Base-by-base conservation (phyloP, 2,797 vertebrate species). In the Avahi laniger region DNA sequence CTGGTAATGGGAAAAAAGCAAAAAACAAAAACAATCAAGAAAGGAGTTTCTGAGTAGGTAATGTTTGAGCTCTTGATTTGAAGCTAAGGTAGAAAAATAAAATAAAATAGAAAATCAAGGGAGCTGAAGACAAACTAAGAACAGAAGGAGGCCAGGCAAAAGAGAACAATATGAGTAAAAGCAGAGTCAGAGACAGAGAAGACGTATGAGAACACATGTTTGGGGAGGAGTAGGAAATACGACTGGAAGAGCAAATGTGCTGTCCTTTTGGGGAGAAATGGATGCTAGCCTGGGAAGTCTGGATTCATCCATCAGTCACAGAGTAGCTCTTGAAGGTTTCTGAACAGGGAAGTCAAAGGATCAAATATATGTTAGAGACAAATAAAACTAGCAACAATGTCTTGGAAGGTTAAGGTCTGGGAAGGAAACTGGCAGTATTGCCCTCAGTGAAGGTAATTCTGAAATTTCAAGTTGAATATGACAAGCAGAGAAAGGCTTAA, bases 101-200 rank as follows among this genome's bases (percentile, higher is more conserved):
- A 86, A 22, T 20, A 52, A 88, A 90, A 82, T 26, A 3, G 35
- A 95, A 92, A 88, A 81, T 70, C 8, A 87, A 26, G 24, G 26
- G 83, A 8, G 12, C 28, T 65, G 7, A 82, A 26, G 6, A 50
- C 2, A 79, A 76, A 76, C 2, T 6, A 46, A 91, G 38, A 93
- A 43, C 0, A 70, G 4, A 9, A 57, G n/a, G 46, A 6, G 1
- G 7, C 1, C 2, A 14, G 50, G 41, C 4, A 59, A 52, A 79
- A 35, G 54, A 72, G 13, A 3, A 72, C 15, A 38, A 5, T 2
- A 26, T 33, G 13, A 75, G 18, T 54, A 59, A 70, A 72, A 20
- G 48, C 24, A 59, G 43, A 59, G 33, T 46, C 8, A 70, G 35
- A 67, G 22, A n/a, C 17, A 63, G 2, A 1, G 11, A 54, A 65